phyloP scores from a whole-genome alignment of 1,140 invertebrate species.

The Bombus superbus region DNA sequence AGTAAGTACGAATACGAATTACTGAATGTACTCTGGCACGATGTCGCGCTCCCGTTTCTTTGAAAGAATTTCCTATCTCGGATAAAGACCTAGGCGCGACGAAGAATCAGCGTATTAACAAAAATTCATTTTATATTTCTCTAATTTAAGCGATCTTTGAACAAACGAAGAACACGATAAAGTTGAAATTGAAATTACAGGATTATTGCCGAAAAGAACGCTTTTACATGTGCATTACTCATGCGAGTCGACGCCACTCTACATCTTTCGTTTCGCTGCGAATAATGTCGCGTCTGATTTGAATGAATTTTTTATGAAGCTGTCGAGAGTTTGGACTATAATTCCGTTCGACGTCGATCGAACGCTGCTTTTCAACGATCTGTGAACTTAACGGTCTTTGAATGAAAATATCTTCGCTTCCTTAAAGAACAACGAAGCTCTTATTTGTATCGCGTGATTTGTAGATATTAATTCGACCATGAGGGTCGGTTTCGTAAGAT shows the following conservation, averaged over 20 bases:
- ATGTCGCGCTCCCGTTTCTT: no score
- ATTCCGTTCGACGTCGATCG: not conserved
- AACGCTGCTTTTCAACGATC: not conserved
- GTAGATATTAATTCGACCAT: not conserved
- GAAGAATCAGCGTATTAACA: not conserved
- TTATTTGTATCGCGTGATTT: not conserved
- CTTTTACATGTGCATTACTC: not conserved
- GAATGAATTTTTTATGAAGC: constrained; percentile 47
- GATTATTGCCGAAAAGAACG: not conserved
- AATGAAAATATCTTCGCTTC: not conserved
- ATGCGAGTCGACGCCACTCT: not conserved
- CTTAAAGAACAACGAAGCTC: not conserved
- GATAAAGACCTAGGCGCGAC: no score
- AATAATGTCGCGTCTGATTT: constrained; percentile 46
- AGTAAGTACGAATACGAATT: no score
- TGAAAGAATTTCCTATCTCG: no score
- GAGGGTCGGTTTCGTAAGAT: not conserved
- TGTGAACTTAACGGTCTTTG: not conserved
- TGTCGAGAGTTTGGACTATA: not conserved
- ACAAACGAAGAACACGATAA: not conserved
- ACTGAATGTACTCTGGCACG: no score
- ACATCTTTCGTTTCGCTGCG: not conserved
- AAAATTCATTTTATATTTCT: not conserved
- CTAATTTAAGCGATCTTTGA: not conserved
- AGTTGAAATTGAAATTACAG: not conserved